A percentile compares a stretch with the other conserved stretches of the same genome.
phyloP scores from a whole-genome alignment of 2,888 invertebrate species.

The Nomada ferruginata region DNA sequence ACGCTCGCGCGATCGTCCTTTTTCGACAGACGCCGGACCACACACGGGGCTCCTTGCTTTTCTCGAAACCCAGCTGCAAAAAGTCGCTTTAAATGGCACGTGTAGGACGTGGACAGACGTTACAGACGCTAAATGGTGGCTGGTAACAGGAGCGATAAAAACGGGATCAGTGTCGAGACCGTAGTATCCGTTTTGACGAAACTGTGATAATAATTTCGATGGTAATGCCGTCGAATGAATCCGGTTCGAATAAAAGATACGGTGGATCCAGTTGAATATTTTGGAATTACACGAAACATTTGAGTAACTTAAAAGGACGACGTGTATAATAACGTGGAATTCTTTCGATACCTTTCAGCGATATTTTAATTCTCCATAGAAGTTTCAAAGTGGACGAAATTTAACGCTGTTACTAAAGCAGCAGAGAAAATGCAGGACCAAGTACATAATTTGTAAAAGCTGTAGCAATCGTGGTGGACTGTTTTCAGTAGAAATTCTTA shows the following conservation, averaged over 20 bases:
- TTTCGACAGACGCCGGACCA: constrained; percentile 56
- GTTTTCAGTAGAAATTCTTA: too few relatives aligned
- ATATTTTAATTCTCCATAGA: too few relatives aligned
- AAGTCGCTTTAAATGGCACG: constrained; percentile 41
- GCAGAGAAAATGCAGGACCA: too few relatives aligned
- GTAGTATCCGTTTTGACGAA: constrained; percentile 14
- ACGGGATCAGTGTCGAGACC: constrained; percentile 8
- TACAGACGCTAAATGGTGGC: constrained; percentile 20
- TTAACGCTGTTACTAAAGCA: too few relatives aligned
- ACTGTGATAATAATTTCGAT: constrained; percentile 33
- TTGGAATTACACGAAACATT: neutral
- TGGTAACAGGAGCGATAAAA: constrained; percentile 27
- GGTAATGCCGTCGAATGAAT: constrained; percentile 17
- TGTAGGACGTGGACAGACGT: constrained; percentile 39
- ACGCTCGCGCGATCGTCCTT: constrained; percentile 47
- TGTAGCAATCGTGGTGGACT: too few relatives aligned
- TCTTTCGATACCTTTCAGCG: too few relatives aligned
- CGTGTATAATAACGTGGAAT: too few relatives aligned
- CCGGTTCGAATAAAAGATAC: too few relatives aligned
- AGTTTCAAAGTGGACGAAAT: too few relatives aligned
- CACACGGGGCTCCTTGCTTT: constrained; percentile 52
- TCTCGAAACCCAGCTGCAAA: constrained; percentile 32
- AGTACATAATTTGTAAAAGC: too few relatives aligned
- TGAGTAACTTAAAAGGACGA: too few relatives aligned
- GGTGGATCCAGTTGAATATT: neutral